phyloP scores from a whole-genome alignment of 2,113 vertebrate species.

The Greenwoodochromis staneri region DNA sequence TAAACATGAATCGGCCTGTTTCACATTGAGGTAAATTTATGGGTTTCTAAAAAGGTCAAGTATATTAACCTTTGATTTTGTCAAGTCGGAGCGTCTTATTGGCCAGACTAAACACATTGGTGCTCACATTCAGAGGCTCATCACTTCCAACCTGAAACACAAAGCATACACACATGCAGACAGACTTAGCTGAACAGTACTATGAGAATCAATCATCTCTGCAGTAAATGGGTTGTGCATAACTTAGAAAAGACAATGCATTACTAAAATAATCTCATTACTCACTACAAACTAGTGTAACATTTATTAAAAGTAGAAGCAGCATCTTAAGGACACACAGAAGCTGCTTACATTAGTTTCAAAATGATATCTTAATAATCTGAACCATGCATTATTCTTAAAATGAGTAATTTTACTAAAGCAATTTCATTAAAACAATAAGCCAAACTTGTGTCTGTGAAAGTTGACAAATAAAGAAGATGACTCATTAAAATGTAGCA shows the following conservation, averaged over 20 bases:
- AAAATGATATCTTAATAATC: background rate
- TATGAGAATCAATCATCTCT: background rate
- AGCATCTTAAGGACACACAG: background rate
- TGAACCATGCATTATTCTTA: background rate
- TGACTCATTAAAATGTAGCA: background rate
- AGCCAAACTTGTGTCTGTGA: background rate
- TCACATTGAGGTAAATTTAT: background rate
- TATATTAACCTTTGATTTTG: conserved; percentile 64
- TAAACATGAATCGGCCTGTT: background rate
- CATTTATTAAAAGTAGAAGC: background rate
- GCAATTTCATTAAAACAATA: background rate
- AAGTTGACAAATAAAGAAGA: background rate
- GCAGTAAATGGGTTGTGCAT: background rate
- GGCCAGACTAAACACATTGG: conserved; percentile 60
- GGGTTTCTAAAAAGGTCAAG: background rate
- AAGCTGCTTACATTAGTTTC: background rate
- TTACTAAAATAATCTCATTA: background rate
- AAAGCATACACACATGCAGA: background rate
- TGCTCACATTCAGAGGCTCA: conserved; percentile 55
- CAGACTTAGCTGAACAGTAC: background rate
- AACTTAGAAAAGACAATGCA: background rate
- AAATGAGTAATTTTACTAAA: background rate
- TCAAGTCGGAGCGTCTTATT: conserved; percentile 70
- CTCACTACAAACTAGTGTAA: background rate
- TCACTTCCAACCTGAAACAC: conserved; percentile 59